Evolutionary conservation across 2,888 invertebrate species (phyloP).

Genomic region (Lingula anatina): DNA sequence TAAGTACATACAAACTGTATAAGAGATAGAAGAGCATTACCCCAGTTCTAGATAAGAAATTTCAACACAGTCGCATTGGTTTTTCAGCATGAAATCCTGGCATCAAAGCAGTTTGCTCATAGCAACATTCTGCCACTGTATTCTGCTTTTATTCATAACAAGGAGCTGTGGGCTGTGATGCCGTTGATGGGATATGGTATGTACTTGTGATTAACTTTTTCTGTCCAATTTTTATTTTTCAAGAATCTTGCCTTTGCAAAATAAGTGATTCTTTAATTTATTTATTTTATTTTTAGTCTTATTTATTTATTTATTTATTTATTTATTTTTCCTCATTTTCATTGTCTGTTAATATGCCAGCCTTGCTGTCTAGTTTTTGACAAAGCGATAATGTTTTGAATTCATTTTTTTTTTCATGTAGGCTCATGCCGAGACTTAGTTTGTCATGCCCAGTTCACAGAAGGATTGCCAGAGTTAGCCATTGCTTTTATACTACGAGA

Average conservation of each 20-base stretch:
- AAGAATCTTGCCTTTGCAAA: too few relatives aligned
- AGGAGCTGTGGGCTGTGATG: constrained; percentile 72
- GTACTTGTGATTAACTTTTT: not conserved
- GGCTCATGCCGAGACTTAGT: constrained; percentile 76
- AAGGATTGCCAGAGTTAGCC: constrained; percentile 76
- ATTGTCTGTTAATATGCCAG: too few relatives aligned
- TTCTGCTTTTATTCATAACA: constrained; percentile 72
- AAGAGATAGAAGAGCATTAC: too few relatives aligned
- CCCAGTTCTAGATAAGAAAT: too few relatives aligned
- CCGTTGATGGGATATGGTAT: constrained; percentile 71
- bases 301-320: not conserved
- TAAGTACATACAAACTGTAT: too few relatives aligned
- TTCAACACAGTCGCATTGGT: not conserved
- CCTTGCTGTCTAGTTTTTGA: too few relatives aligned
- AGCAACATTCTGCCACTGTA: constrained; percentile 71
- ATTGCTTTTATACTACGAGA: constrained; percentile 75
- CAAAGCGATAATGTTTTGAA: too few relatives aligned
- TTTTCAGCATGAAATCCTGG: constrained; percentile 69
- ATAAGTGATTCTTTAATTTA: too few relatives aligned
- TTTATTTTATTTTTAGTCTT: too few relatives aligned
- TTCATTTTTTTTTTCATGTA: constrained; percentile 12
- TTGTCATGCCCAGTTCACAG: constrained; percentile 66
- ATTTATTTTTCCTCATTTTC: not conserved
- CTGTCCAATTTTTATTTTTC: not conserved
- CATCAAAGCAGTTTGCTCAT: constrained; percentile 73